Conservation (phyloP, 1,140 invertebrate species). For the Acromyrmex heyeri region DNA sequence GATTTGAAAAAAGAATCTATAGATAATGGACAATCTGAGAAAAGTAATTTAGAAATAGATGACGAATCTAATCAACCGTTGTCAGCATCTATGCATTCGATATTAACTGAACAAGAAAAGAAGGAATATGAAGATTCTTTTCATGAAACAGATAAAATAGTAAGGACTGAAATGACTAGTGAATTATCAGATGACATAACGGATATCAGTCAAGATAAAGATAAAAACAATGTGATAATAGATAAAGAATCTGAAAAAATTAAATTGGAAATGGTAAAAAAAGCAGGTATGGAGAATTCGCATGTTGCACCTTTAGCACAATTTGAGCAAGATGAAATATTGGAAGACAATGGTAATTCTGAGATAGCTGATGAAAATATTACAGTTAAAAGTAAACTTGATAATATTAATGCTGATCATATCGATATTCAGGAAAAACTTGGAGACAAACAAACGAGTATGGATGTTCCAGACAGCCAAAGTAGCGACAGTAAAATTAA, state of each 20-base stretch:
- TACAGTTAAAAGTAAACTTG: neutral
- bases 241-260: slow-evolving; percentile 4
- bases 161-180: neutral
- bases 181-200: neutral
- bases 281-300: neutral
- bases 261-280: neutral
- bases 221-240: neutral
- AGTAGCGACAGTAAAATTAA: slow-evolving; percentile 21
- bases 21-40: neutral
- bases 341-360: neutral
- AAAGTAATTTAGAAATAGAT: neutral
- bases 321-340: slow-evolving; percentile 42
- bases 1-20: slow-evolving; percentile 3
- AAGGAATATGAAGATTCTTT: slow-evolving; percentile 4
- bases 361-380: neutral
- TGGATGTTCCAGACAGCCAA: neutral
- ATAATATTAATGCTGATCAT: neutral
- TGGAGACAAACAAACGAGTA: neutral
- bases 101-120: slow-evolving; percentile 10
- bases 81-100: slow-evolving; percentile 5
- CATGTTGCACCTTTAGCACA: slow-evolving; percentile 26
- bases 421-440: slow-evolving; percentile 7
- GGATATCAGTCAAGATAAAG: slow-evolving; percentile 6
- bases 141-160: neutral
- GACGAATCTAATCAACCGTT: neutral